phyloP scores from a whole-genome alignment of 2,797 vertebrate genomes.

The Gastrophryne carolinensis region DNA sequence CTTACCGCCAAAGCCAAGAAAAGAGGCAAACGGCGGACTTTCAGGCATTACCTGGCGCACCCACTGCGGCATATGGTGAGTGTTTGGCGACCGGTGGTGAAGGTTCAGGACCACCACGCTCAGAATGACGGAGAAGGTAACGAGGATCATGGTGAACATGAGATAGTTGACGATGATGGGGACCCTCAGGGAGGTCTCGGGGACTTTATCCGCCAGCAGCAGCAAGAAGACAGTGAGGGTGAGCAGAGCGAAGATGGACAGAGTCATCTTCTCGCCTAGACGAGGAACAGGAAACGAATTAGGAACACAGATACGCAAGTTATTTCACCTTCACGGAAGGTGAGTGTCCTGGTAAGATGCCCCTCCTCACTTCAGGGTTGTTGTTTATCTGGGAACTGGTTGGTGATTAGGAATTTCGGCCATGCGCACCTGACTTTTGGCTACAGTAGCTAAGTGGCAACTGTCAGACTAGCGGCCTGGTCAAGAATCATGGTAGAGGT shows the following conservation, averaged over 20 bases:
- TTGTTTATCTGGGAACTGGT: no score
- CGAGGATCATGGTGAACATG: conserved; percentile 89
- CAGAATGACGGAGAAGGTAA: conserved; percentile 88
- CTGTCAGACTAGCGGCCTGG: no score
- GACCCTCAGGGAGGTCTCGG: conserved; percentile 85
- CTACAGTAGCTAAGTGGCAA: no score
- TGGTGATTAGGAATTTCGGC: no score
- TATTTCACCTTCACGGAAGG: no score
- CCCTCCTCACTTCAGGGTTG: no score
- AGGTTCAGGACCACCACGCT: conserved; percentile 89
- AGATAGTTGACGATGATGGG: conserved; percentile 91
- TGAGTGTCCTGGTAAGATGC: no score
- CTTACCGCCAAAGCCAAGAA: no score
- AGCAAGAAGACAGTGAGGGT: conserved; percentile 93
- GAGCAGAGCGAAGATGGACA: conserved; percentile 89
- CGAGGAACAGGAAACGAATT: background rate
- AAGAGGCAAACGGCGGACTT: no score
- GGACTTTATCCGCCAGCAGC: conserved; percentile 89
- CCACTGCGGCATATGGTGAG: conserved; percentile 86
- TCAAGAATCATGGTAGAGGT: no score
- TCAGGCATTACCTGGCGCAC: conserved; percentile 78
- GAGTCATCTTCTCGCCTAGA: conserved; percentile 89
- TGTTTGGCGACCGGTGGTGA: conserved; percentile 84
- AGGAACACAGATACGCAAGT: no score
- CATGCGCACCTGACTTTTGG: no score